Evolutionary conservation across 2,888 invertebrate genomes (phyloP), one percentile per base, ranked within the genome.

Genomic region (Muscina levida): DNA sequence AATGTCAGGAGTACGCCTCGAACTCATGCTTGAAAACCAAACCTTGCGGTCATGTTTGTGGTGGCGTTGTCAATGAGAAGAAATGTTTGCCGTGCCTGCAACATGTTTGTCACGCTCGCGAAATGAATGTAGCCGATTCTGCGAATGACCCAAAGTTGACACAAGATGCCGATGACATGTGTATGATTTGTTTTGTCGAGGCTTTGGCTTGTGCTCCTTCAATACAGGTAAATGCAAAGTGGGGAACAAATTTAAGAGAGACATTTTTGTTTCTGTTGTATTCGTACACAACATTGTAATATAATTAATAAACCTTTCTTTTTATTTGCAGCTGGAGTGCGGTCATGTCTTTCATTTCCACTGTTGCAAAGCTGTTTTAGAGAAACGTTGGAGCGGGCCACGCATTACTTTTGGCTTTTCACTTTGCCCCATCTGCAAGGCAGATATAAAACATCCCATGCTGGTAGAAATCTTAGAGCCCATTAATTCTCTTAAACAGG

Each of bases 121-220:
- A 90, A 72, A 91, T 89, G 56, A 88, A 89, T 80, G 74, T 86
- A 57, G 88, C 89, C 5, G 90, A 89, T 53, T 87, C 86, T 66
- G 62, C 86, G 51, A 88, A 86, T 39, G 89, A 89, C 44, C 90
- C 91, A 5, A 92, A 92, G 72, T 92, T 98, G 67, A 95, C 97
- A 15, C 99, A 99, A 90, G 99, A 99, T 90, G 97, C 97, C 0
- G 99, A 99, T 87, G 99, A 99, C 89, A 98, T 99, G 97, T 99
- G 99, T 91, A 98, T 99, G 97, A 97, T 99, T 85, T 99, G 99
- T 90, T 99, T 99, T 91, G 97, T 98, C 0, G 99, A 99, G 89
- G 97, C 98, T 0, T 91, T 99, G 51, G 96, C 97, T 37, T 97
- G 97, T 83, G 98, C 98, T 0, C 99, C 99, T 10, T 96, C 98